Evolutionary conservation across 92 coral and sea anemone species (phyloP), one percentile per base, ranked within the genome.

Genomic region (Phymanthus crucifer): DNA sequence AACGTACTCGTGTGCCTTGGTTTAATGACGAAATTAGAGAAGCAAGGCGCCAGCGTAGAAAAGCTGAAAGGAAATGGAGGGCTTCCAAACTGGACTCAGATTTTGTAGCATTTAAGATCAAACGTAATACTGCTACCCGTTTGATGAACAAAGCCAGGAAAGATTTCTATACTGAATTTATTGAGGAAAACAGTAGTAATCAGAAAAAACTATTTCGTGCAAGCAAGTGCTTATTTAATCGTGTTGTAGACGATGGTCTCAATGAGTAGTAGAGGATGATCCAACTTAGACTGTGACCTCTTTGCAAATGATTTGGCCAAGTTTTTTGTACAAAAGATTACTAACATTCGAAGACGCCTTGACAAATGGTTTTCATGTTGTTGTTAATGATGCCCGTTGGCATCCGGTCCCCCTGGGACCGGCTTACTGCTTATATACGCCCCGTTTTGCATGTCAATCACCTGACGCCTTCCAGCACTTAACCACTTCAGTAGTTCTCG

Each of bases 121-220:
- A 68, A 73, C 76, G 80, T 47, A 83, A 83, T 77, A 24, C 69
- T 50, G 54, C 75, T 17, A 76, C 71, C 35, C 57, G 40, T 66
- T 4, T 86, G 36, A 86, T 86, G 90, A 86, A 73, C 66, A 77
- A 86, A 57, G 92, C 89, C 0, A 70, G 83, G 6, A 24, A 40
- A 24, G 80, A 73, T 32, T 80, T 73, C 65, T 80, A 78, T 56
- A 58, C 46, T 6, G 77, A 65, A 35, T 77, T 76, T 66, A 77
- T 76, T 75, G 78, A 80, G 6, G 84, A 85, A 4, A 80, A 85
- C 75, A 70, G 85, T 38, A 21, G 58, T 24, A 56, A 85, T 72
- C 83, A 89, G 71, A 58, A 48, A 29, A 80, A 86, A 13, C 40
- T 86, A 10, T 86, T 86, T 67, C 19, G 58, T 17, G 89, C 86